A percentile compares a stretch with the other conserved stretches of the same genome.
These are phyloP conservation scores for Pardosa pseudoannulata DNA, from an alignment of 2,888 invertebrate genomes.

Conservation along the genomic window DNA sequence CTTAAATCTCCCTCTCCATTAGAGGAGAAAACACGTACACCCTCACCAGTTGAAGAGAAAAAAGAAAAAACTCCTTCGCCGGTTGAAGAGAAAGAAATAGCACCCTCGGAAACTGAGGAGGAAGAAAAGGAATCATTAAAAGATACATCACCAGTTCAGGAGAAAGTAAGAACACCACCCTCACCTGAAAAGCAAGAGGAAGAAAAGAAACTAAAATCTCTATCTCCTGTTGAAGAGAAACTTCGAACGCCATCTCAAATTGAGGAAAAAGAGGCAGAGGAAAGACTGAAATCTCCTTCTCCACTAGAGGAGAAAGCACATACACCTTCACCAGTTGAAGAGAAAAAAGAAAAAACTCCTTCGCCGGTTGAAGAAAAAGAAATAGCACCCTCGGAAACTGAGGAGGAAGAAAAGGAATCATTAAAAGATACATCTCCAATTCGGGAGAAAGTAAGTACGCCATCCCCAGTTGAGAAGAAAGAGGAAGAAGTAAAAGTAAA, in stretches of 20 bases:
- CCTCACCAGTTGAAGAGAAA: no score
- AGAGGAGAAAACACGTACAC: not conserved
- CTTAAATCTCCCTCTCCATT: not conserved
- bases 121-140: no score
- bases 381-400: no score
- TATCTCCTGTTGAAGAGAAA: no score
- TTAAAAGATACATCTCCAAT: no score
- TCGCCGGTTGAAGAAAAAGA: not conserved
- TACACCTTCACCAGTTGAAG: not conserved
- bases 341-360: not conserved
- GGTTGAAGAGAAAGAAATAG: no score
- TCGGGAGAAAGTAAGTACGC: not conserved
- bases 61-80: no score
- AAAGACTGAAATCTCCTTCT: not conserved
- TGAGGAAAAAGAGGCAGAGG: no score
- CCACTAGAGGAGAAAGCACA: conserved; percentile 3
- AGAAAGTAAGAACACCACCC: not conserved
- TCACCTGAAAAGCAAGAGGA: not conserved
- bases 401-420: no score
- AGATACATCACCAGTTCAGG: not conserved
- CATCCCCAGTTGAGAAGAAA: not conserved
- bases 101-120: not conserved
- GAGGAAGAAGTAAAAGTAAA: not conserved
- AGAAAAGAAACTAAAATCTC: not conserved
- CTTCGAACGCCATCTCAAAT: not conserved